Conservation (phyloP, 2,888 invertebrate genomes). For the Ormyrus rosae region DNA sequence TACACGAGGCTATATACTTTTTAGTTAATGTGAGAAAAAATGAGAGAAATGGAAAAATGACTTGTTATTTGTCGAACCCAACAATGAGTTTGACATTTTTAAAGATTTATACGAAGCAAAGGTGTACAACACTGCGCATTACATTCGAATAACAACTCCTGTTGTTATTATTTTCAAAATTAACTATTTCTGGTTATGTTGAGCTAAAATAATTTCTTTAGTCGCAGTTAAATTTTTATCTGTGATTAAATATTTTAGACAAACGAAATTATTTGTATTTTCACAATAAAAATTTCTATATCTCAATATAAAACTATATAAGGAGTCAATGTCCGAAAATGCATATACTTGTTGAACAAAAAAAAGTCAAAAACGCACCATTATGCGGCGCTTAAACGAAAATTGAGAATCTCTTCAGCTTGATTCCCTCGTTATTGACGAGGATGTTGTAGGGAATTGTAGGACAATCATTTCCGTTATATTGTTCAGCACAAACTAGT, state of each 20-base stretch:
- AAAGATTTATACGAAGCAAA: conserved; percentile 54
- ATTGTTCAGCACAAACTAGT: conserved; percentile 51
- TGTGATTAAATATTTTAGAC: background rate
- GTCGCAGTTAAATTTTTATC: background rate
- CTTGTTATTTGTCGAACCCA: conserved; percentile 55
- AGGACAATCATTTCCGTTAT: conserved; percentile 57
- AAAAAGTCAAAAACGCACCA: conserved; percentile 32
- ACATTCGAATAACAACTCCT: conserved; percentile 36
- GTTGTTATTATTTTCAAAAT: conserved; percentile 33
- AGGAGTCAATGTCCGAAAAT: conserved; percentile 40
- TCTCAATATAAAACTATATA: conserved; percentile 4
- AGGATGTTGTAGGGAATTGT: conserved; percentile 56
- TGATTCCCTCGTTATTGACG: conserved; percentile 43
- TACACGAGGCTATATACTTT: conserved; percentile 53
- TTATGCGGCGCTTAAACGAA: conserved; percentile 43
- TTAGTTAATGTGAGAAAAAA: conserved; percentile 49
- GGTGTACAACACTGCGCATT: conserved; percentile 26
- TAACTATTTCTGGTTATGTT: background rate
- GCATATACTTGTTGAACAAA: conserved; percentile 50
- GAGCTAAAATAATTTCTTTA: conserved; percentile 1
- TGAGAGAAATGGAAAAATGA: conserved; percentile 27
- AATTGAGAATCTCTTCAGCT: conserved; percentile 52
- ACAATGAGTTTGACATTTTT: conserved; percentile 51
- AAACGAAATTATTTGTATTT: conserved; percentile 15
- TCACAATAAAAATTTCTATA: background rate